Evolutionary conservation across 2,888 invertebrate genomes (phyloP).

Genomic region (Nebria salina): DNA sequence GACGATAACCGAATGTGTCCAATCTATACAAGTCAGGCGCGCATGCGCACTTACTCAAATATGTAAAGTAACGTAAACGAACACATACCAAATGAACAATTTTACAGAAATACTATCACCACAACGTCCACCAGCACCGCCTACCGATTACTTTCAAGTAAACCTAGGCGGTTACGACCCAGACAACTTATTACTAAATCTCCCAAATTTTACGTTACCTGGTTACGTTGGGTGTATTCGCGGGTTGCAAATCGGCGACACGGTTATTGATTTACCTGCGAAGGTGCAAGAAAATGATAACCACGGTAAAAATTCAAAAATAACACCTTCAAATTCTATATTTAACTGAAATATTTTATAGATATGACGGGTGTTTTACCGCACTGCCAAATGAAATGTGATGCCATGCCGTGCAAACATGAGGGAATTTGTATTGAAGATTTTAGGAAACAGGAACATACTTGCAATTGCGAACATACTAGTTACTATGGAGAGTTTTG

Average conservation of each 20-base stretch:
- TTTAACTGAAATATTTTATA: conserved; percentile 16
- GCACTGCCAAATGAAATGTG: conserved; percentile 90
- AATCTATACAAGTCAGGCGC: too few relatives aligned
- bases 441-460: conserved; percentile 84
- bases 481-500: conserved; percentile 91
- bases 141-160: conserved; percentile 88
- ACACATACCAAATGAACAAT: too few relatives aligned
- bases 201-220: conserved; percentile 66
- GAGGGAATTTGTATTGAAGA: conserved; percentile 89
- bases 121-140: conserved; percentile 88
- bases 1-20: too few relatives aligned
- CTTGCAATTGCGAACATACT: conserved; percentile 88
- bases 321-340: not conserved
- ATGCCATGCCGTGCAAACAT: conserved; percentile 86
- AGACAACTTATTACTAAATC: conserved; percentile 73
- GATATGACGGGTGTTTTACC: conserved; percentile 73
- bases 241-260: conserved; percentile 85
- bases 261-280: conserved; percentile 79
- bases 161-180: conserved; percentile 88
- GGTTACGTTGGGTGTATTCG: conserved; percentile 89
- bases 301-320: conserved; percentile 13
- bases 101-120: conserved; percentile 84
- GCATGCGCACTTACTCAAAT: too few relatives aligned
- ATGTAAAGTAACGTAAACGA: too few relatives aligned
- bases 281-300: conserved; percentile 71